A percentile compares a stretch with the other conserved stretches of the same genome.
These are phyloP conservation scores for Neodiprion fabricii DNA, from an alignment of 1,140 invertebrate genomes.

Conservation along the genomic window DNA sequence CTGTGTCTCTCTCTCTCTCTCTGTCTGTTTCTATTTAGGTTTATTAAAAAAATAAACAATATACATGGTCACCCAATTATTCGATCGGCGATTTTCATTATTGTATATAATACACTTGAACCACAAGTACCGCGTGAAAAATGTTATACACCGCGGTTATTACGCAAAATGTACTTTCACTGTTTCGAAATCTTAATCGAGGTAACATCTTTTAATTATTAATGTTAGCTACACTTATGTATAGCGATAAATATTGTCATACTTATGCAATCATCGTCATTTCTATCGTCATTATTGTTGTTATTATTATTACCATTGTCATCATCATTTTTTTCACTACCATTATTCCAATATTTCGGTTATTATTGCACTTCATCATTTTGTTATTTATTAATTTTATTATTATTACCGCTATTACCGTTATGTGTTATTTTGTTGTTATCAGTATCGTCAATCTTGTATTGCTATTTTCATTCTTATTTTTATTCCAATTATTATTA, in stretches of 20 bases:
- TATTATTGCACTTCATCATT: background rate
- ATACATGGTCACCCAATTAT: slow-evolving; percentile 27
- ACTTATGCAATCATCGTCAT: background rate
- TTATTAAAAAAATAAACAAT: slow-evolving; percentile 18
- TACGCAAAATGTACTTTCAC: no score
- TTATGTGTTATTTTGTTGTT: background rate
- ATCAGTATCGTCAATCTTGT: background rate
- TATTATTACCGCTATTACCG: no score
- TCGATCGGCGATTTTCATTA: slow-evolving; percentile 4
- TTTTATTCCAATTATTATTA: background rate
- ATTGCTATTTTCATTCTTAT: background rate
- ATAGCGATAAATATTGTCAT: slow-evolving; percentile 8
- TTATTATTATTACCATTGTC: background rate
- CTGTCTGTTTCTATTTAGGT: slow-evolving; percentile 17
- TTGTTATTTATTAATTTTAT: background rate
- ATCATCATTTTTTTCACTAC: background rate
- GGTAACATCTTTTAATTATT: no score
- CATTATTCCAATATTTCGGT: background rate
- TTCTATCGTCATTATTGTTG: no score
- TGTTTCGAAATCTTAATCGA: no score
- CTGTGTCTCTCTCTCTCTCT: background rate
- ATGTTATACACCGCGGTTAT: no score
- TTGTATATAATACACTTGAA: no score
- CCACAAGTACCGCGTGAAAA: slow-evolving; percentile 23
- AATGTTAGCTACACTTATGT: background rate